phyloP scores from a whole-genome alignment of 2,113 vertebrate genomes.

The Vidua macroura region DNA sequence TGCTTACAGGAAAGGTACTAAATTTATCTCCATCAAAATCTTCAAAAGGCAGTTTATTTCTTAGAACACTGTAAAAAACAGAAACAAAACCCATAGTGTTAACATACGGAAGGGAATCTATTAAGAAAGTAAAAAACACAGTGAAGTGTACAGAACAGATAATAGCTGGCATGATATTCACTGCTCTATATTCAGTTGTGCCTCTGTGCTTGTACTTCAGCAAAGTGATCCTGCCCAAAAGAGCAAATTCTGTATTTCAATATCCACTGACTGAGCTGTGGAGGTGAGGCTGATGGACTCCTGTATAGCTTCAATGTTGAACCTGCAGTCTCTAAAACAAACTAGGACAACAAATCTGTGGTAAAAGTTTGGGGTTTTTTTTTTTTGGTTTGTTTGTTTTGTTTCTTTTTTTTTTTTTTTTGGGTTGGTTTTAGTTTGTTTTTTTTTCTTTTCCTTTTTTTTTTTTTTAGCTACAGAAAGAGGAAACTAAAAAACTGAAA shows the following conservation, averaged over 20 bases:
- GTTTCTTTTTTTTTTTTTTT: not conserved
- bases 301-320: not conserved
- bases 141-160: not conserved
- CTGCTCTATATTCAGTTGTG: not conserved
- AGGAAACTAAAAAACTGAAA: not conserved
- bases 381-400: not conserved
- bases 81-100: not conserved
- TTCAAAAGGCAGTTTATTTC: constrained; percentile 68
- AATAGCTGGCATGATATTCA: not conserved
- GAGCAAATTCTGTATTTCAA: not conserved
- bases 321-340: not conserved
- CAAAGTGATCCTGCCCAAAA: not conserved
- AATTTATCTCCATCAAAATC: constrained; percentile 77
- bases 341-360: not conserved
- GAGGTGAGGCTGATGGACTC: not conserved
- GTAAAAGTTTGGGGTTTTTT: not conserved
- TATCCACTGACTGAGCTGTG: not conserved
- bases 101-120: not conserved
- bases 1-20: constrained; percentile 76
- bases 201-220: not conserved
- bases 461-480: not conserved
- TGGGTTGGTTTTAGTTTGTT: not conserved
- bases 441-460: not conserved
- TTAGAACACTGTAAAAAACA: constrained; percentile 58
- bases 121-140: not conserved